Evolutionary conservation across 1,140 invertebrate genomes (phyloP), one percentile per base, ranked within the genome.

Genomic region (Panulirus ornatus): DNA sequence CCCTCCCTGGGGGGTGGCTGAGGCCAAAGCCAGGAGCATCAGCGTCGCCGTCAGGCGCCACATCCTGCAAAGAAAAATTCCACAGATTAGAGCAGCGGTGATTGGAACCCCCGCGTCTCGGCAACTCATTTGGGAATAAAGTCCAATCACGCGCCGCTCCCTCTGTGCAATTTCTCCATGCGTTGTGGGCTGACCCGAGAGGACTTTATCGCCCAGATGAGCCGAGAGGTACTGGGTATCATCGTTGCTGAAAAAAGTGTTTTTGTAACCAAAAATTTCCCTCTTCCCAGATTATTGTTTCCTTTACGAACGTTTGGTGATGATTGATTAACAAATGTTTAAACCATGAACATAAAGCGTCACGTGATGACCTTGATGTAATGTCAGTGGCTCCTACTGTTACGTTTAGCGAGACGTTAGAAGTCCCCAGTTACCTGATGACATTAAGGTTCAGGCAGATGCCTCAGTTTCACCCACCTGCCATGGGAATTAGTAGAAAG

Each of bases 21-120:
- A 19, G 54, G 66, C 78, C 58, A 75, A 34, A 40, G 58, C 36
- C 22, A 36, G 38, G 22, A 58, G n/a, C 78, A 89, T 38, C 87
- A 83, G 78, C 42, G 79, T 82, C 42, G 63, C 66, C 87, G 44
- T 73, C 79, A 83, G 58, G 30, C 79, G 66, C 79, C 78, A 89
- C 78, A 83, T 89, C 87, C 85, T 88, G 85, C 73, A 88, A 85
- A 88, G 85, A 88, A 75, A 88, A 88, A 88, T 78, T 78, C 85
- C 85, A 88, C 85, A 88, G 85, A 58, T 88, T 88, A 88, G 85
- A 88, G 85, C 85, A 88, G 85, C 85, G 75, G 85, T 88, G 85
- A 88, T 88, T 88, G 85, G 85, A 88, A 88, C 51, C 85, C 75
- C 85, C 85, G 75, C 73, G 85, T 79, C 75, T 88, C 75, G 75